Evolutionary conservation across 2,888 invertebrate species (phyloP).

Genomic region (Oscheius sp.): DNA sequence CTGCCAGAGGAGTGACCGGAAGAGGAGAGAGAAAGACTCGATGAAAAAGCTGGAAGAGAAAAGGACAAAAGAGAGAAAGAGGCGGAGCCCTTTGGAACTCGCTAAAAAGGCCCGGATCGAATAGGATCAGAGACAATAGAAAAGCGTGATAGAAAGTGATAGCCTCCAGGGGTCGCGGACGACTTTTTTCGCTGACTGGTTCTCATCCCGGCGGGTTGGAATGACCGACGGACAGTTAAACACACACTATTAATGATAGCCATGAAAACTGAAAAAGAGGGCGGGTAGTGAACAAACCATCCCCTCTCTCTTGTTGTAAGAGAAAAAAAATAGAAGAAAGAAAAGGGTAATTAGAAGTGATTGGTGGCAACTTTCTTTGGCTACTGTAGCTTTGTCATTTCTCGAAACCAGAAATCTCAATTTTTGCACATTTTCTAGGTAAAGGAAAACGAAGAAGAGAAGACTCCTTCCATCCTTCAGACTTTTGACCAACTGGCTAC

Average conservation of each 20-base stretch:
- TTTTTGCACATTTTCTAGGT: no score
- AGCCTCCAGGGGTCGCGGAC: conserved; percentile 10
- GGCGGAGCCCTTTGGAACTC: not conserved
- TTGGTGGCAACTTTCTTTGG: no score
- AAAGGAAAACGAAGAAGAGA: no score
- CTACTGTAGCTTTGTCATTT: no score
- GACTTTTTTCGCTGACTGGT: conserved; percentile 28
- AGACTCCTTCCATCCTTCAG: no score
- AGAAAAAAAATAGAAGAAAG: not conserved
- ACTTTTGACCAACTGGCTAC: no score
- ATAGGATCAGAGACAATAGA: conserved; percentile 7
- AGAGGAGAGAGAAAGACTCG: not conserved
- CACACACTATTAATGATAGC: conserved; percentile 5
- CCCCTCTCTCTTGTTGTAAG: no score
- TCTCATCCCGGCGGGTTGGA: conserved; percentile 8
- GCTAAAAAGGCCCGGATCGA: conserved; percentile 3
- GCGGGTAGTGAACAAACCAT: no score
- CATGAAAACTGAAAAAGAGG: not conserved
- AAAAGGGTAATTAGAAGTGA: not conserved
- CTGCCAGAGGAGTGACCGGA: not conserved
- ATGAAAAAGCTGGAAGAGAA: not conserved
- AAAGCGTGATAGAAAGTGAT: conserved; percentile 23
- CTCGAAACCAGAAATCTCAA: no score
- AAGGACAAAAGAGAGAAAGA: not conserved
- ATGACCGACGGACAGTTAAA: conserved; percentile 16